Evolutionary conservation across 2,113 vertebrate species (phyloP), one percentile per base, ranked within the genome.

Genomic region (Hucho hucho): DNA sequence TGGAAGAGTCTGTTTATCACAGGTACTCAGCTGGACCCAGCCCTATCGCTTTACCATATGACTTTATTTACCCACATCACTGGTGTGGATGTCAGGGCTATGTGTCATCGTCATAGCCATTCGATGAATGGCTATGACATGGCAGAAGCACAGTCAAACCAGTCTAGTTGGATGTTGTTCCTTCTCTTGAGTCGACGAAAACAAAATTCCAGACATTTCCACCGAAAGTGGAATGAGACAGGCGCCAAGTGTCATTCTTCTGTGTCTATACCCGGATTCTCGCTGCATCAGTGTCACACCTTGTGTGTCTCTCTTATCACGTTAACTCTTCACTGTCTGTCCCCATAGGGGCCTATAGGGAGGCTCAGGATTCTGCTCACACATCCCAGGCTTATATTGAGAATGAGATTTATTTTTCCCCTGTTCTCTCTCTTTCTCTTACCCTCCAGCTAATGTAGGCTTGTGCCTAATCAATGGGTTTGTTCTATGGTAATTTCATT

Each of bases 401-500:
- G 47, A 49, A 16, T 13, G 47, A 49, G 47, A 13, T 49, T 3
- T 14, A 13, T 49, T 49, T 76, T 82, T 73, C 78, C 28, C 18
- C 64, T 61, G 7, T 79, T 49, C 81, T 79, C 49, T 82, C 84
- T 74, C 74, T 75, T 78, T 7, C 7, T 75, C 76, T 84, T 46
- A 61, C 84, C 89, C 82, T 78, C 56, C 65, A 75, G 87, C 83
- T 85, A 87, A 88, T 87, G 86, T 82, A 87, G 79, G 78, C 78
- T 87, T 87, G 75, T 75, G 80, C 84, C 86, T 84, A 90, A 91
- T 91, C 87, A 89, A 84, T 89, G 78, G 79, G 58, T 59, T n/a
- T 65, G 47, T 79, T 80, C 83, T 68, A 75, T 46, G 78, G 79
- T 83, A 78, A 89, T 89, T 87, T 88, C 74, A 72, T 84, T 78